Evolutionary conservation across 1,140 invertebrate species (phyloP).

Genomic region (Zaprionus nigranus): DNA sequence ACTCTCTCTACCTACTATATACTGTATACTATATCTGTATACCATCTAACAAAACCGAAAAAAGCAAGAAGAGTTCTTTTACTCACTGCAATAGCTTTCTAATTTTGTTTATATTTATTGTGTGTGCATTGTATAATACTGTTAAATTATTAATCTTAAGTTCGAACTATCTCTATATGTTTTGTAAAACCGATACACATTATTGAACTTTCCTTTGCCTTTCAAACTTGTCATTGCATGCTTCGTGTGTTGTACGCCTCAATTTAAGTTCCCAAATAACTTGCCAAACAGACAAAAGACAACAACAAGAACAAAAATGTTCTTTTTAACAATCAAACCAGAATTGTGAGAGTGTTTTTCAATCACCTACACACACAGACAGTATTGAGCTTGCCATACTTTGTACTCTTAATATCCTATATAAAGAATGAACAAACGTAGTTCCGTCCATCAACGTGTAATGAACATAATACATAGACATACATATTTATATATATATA

Average conservation of each 20-base stretch:
- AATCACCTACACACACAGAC: conserved; percentile 37
- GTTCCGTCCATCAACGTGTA: conserved; percentile 45
- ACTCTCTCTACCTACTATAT: conserved; percentile 41
- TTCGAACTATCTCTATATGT: conserved; percentile 31
- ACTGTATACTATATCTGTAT: conserved; percentile 11
- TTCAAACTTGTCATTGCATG: conserved; percentile 65
- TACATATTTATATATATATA: conserved; percentile 5
- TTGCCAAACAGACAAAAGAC: conserved; percentile 55
- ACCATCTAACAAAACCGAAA: conserved; percentile 46
- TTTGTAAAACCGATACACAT: conserved; percentile 58
- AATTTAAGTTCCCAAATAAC: conserved; percentile 63
- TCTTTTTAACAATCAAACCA: conserved; percentile 24
- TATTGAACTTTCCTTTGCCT: conserved; percentile 35
- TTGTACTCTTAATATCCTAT: conserved; percentile 19
- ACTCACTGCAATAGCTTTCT: conserved; percentile 73
- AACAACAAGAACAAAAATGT: not conserved
- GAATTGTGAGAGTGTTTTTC: conserved; percentile 60
- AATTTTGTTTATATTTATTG: conserved; percentile 31
- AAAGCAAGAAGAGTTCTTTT: conserved; percentile 79
- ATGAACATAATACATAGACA: conserved; percentile 5
- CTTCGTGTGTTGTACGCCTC: conserved; percentile 36
- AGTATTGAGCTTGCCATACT: conserved; percentile 81
- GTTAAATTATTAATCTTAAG: conserved; percentile 60
- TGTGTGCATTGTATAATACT: conserved; percentile 46
- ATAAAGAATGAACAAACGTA: conserved; percentile 28